These are phyloP conservation scores for Dysmachus trigonus DNA, from an alignment of 2,888 invertebrate genomes.

Conservation along the genomic window DNA sequence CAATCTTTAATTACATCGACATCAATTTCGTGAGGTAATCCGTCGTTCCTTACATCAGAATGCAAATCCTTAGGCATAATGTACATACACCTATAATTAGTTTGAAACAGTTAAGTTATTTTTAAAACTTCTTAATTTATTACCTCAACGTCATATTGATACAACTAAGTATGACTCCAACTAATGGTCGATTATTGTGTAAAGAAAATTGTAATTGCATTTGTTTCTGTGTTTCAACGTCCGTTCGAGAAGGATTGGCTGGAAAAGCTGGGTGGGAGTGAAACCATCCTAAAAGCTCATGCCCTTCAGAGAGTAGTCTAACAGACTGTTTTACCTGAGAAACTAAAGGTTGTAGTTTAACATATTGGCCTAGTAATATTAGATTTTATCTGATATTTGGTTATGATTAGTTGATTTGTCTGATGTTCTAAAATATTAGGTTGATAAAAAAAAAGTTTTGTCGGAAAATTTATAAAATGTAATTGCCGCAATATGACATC, in stretches of 20 bases:
- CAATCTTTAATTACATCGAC: slow-evolving; percentile 52
- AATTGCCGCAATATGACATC: no score
- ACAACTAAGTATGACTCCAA: slow-evolving; percentile 52
- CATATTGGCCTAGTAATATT: no score
- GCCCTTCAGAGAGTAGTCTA: slow-evolving; percentile 65
- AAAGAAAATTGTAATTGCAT: slow-evolving; percentile 65
- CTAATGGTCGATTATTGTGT: slow-evolving; percentile 50
- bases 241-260: slow-evolving; percentile 74
- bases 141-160: slow-evolving; percentile 52
- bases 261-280: slow-evolving; percentile 80
- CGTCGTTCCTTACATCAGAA: slow-evolving; percentile 14
- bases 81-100: slow-evolving; percentile 51
- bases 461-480: no score
- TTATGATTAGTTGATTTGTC: no score
- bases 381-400: no score
- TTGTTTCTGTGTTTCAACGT: slow-evolving; percentile 73
- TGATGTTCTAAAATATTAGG: no score
- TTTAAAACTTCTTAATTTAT: not conserved
- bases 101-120: not conserved
- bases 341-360: slow-evolving; percentile 59
- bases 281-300: slow-evolving; percentile 76
- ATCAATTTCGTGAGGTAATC: slow-evolving; percentile 51
- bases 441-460: no score
- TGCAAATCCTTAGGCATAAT: slow-evolving; percentile 49
- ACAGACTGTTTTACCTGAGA: slow-evolving; percentile 73